phyloP scores from a whole-genome alignment of 2,797 vertebrate genomes.

The Mionectes olivaceus region DNA sequence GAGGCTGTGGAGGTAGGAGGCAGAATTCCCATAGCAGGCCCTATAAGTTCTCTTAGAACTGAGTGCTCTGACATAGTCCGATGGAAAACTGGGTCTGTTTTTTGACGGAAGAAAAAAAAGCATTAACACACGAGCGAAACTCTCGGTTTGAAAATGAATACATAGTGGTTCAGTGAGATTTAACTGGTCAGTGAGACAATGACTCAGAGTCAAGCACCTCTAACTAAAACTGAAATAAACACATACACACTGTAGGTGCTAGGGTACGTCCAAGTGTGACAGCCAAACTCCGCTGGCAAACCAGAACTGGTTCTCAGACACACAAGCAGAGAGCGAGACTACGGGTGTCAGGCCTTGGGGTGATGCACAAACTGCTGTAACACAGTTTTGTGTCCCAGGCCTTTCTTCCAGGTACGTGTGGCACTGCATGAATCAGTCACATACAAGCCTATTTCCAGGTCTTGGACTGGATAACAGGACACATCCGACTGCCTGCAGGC shows the following conservation, averaged over 20 bases:
- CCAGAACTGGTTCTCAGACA: neutral
- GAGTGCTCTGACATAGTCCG: neutral
- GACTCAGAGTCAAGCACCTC: neutral
- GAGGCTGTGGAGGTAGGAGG: neutral
- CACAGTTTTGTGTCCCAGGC: fast-evolving
- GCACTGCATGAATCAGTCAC: neutral
- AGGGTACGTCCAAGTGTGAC: neutral
- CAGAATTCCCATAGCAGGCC: neutral
- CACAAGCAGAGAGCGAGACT: neutral
- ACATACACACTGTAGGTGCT: neutral
- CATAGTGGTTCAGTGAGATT: neutral
- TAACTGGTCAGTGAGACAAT: neutral
- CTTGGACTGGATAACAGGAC: neutral
- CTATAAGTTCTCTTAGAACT: neutral
- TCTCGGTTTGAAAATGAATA: neutral
- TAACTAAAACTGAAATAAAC: neutral
- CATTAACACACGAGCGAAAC: neutral
- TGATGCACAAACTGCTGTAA: neutral
- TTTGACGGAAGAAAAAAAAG: neutral
- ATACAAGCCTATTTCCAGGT: neutral
- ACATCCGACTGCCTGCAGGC: neutral
- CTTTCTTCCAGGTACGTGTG: neutral
- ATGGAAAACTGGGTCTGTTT: neutral
- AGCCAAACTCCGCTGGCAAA: neutral
- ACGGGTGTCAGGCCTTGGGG: neutral